A percentile compares a stretch with the other conserved stretches of the same genome.
Evolutionary conservation across 2,113 vertebrate genomes (phyloP).

Genomic region (Emydocephalus ijimae): DNA sequence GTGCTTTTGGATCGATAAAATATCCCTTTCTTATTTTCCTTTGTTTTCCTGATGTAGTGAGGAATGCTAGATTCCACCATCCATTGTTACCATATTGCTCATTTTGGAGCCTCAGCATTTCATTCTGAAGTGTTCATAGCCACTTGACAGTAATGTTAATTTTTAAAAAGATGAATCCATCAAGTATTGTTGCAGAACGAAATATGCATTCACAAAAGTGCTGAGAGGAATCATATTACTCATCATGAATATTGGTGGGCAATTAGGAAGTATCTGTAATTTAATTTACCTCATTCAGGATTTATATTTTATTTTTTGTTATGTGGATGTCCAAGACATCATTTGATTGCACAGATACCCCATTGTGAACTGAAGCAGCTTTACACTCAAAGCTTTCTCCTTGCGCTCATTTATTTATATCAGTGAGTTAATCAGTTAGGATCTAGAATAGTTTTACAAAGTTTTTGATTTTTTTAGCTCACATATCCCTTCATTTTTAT

Average conservation of each 20-base stretch:
- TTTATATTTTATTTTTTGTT: background rate
- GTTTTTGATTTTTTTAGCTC: background rate
- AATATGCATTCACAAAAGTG: background rate
- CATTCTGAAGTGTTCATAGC: background rate
- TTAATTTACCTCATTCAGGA: background rate
- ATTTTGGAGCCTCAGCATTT: background rate
- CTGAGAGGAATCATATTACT: background rate
- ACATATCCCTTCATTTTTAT: background rate
- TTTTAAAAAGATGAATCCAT: background rate
- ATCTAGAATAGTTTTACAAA: background rate
- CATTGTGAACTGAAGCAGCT: background rate
- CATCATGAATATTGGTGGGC: background rate
- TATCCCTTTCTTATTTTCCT: background rate
- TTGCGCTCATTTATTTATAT: conserved; percentile 14
- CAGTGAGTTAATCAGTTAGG: background rate
- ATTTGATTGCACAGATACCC: background rate
- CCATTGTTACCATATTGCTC: background rate
- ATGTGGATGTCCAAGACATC: background rate
- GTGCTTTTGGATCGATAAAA: background rate
- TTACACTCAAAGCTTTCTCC: background rate
- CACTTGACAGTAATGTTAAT: background rate
- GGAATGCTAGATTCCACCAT: background rate
- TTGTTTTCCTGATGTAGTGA: background rate
- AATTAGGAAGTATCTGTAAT: background rate
- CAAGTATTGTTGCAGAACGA: background rate